Evolutionary conservation across 35 echinoderm and acorn worm genomes (phyloP).

Genomic region (Nesometra sesokonis): DNA sequence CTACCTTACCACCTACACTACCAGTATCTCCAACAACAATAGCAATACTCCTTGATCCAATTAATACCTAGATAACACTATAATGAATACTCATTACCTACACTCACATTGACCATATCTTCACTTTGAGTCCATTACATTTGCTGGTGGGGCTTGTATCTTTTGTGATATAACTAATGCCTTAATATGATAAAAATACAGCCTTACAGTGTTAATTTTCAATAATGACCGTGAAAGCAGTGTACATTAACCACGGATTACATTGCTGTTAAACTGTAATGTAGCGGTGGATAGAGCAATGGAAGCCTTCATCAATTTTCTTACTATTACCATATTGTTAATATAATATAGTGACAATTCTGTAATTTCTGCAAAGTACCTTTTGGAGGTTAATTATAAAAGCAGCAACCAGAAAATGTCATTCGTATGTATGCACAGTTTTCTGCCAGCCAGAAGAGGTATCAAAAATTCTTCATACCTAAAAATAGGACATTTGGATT

Average conservation of each 20-base stretch:
- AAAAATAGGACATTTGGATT: no score
- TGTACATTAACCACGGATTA: not conserved
- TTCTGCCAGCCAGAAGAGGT: no score
- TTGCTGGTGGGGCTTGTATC: not conserved
- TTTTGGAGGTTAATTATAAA: not conserved
- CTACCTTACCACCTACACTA: no score
- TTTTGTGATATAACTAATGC: not conserved
- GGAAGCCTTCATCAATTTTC: not conserved
- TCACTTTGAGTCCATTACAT: not conserved
- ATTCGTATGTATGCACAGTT: no score
- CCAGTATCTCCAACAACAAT: no score
- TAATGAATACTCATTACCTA: not conserved
- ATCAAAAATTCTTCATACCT: no score
- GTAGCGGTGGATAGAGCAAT: no score
- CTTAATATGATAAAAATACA: no score
- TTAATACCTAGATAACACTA: not conserved
- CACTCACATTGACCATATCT: not conserved
- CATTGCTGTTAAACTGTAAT: not conserved
- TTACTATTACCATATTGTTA: not conserved
- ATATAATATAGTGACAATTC: no score
- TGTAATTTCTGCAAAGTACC: not conserved
- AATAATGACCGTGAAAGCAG: no score
- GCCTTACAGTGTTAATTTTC: not conserved
- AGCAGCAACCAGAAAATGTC: not conserved
- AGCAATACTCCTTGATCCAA: no score